Conservation (phyloP, 2,113 vertebrate species). For the Chauna torquata region DNA sequence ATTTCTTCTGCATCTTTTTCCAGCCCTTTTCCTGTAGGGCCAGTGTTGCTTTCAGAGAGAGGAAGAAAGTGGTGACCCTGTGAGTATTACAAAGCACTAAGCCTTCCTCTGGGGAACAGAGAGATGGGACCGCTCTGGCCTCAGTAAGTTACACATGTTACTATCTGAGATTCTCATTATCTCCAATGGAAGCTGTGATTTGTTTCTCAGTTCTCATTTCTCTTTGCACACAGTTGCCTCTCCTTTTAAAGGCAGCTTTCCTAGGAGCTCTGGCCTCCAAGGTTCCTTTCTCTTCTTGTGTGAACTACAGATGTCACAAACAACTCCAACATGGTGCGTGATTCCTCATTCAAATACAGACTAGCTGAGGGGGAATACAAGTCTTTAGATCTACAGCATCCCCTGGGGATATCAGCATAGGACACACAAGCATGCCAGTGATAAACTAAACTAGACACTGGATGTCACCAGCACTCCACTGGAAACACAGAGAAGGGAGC, state of each 20-base stretch:
- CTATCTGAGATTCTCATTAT: conserved; percentile 22
- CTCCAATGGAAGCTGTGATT: conserved; percentile 48
- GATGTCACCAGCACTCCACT: conserved; percentile 48
- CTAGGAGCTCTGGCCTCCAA: conserved; percentile 45
- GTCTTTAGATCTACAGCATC: background rate
- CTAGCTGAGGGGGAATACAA: conserved; percentile 30
- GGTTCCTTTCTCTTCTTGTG: conserved; percentile 8
- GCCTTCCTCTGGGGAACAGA: background rate
- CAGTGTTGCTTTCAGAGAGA: background rate
- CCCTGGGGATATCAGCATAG: conserved; percentile 14
- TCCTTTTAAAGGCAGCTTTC: conserved; percentile 37
- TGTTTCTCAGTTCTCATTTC: conserved; percentile 47
- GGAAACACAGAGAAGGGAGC: conserved; percentile 19
- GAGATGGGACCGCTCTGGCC: background rate
- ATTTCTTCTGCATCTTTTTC: background rate
- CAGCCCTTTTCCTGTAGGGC: background rate
- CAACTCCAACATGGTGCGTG: background rate
- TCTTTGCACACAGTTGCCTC: conserved; percentile 17
- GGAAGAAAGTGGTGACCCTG: background rate
- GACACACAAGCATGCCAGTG: background rate
- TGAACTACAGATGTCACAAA: conserved; percentile 55
- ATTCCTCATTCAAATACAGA: conserved; percentile 58
- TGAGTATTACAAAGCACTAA: background rate
- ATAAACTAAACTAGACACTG: conserved; percentile 53
- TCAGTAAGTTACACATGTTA: background rate